Percentiles rank a stretch among this genome's conserved stretches.
These are phyloP conservation scores for Noctilio leporinus DNA, from an alignment of 2,113 vertebrate genomes.

Conservation along the genomic window DNA sequence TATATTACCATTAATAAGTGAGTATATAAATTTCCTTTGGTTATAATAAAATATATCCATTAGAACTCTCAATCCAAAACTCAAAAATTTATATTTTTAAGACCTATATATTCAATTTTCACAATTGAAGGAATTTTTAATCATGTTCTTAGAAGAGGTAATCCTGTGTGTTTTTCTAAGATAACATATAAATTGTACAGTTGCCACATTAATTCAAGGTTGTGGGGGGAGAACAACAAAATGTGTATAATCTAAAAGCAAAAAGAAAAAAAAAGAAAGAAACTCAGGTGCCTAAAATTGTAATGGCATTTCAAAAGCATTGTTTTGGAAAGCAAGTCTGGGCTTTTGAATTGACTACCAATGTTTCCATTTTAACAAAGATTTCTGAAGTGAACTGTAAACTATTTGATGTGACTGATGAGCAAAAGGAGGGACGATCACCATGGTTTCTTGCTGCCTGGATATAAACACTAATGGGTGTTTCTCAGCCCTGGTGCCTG, in stretches of 20 bases:
- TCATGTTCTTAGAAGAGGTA: conserved; percentile 26
- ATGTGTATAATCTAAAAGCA: conserved; percentile 37
- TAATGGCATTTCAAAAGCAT: conserved; percentile 38
- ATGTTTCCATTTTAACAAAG: neutral
- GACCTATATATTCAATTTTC: conserved; percentile 24
- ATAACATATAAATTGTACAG: conserved; percentile 18
- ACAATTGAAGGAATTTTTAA: neutral
- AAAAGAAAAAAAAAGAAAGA: conserved; percentile 24
- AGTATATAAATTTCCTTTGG: conserved; percentile 2
- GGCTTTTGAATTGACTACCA: neutral
- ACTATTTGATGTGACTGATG: neutral
- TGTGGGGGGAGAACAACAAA: neutral
- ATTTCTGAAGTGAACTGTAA: neutral
- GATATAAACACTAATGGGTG: neutral
- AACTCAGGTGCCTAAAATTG: neutral
- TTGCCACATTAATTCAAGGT: conserved; percentile 19
- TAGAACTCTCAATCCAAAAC: conserved; percentile 31
- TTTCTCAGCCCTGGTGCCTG: neutral
- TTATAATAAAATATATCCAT: conserved; percentile 14
- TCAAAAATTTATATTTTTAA: conserved; percentile 11
- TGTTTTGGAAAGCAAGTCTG: neutral
- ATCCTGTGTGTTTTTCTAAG: neutral
- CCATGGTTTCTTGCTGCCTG: neutral
- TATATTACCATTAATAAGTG: conserved; percentile 40
- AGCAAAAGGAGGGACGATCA: neutral